These are phyloP conservation scores for Alcedo atthis DNA, from an alignment of 2,797 vertebrate species.

Conservation along the genomic window DNA sequence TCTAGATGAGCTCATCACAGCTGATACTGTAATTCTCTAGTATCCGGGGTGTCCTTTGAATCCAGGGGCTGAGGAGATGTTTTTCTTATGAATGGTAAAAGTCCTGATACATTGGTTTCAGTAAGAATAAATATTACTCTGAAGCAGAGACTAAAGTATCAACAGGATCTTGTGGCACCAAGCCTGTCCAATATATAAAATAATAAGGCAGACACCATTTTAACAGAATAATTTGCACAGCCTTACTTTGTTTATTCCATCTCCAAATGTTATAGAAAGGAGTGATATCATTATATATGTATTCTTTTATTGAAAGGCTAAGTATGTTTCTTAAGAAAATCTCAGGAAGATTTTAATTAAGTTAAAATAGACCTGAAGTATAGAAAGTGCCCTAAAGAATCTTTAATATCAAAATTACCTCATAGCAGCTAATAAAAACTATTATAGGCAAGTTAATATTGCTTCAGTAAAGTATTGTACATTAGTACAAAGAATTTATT, in stretches of 20 bases:
- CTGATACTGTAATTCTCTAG: neutral
- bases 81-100: neutral
- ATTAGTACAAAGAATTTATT: neutral
- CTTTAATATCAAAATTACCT: conserved; percentile 1
- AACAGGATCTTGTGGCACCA: neutral
- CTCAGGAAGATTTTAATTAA: conserved; percentile 39
- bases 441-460: neutral
- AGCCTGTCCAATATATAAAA: neutral
- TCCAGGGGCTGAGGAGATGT: neutral
- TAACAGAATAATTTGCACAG: neutral
- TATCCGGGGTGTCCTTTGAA: neutral
- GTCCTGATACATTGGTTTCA: neutral
- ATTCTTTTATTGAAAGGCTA: neutral
- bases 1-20: rapidly evolving
- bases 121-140: neutral
- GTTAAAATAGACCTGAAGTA: neutral
- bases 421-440: neutral
- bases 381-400: neutral
- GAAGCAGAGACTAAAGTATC: neutral
- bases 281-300: neutral
- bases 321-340: neutral
- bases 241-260: neutral
- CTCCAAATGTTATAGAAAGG: neutral
- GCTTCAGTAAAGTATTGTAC: neutral
- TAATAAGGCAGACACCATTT: neutral